Base-by-base conservation (phyloP, 2,888 invertebrate genomes). In the Buathra laborator region DNA sequence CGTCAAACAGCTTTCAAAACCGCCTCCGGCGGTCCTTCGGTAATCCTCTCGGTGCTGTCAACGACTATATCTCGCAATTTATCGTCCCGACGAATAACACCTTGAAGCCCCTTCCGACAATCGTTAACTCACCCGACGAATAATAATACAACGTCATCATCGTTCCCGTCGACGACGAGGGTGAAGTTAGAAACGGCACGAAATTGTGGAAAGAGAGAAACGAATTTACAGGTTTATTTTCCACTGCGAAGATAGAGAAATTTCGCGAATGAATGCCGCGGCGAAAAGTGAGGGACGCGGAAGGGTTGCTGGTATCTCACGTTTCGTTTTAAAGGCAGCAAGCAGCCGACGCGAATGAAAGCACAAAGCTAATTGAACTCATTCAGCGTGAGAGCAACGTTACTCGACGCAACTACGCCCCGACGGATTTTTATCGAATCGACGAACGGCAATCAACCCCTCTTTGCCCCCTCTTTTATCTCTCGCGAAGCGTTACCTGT, bases 361-460 rank as follows among this genome's bases (percentile, higher is more conserved):
- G 62, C 46, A 64, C 72, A 51, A 59, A 72, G 77, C 66, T 81
- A 83, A 78, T 83, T 83, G 78, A 78, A 70, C 78, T 78, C 78
- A 44, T 74, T 53, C 74, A 77, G 76, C 71, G 72, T 56, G 16
- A 75, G 44, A 71, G 43, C 64, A 48, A n/a, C 37, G 44, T 48
- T 67, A 62, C 66, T 19, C 44, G 24, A 62, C 71, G 64, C 43
- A 67, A 51, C 16, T 5, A 29, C 32, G n/a, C 16, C 32, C 51
- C 48, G 48, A 32, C n/a, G 51, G 51, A 70, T 70, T 70, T 70
- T 70, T 24, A 37, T 29, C 24, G 51, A 19, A 53, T 19, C 70
- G 19, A 12, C 43, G 19, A 48, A 24, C 46, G 32, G 51, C 32
- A 53, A 70, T 70, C 70, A 37, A 53, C 70, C 10, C 32, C 16